Conservation (phyloP, 2,888 invertebrate species). For the Pasiphila rectangulata region DNA sequence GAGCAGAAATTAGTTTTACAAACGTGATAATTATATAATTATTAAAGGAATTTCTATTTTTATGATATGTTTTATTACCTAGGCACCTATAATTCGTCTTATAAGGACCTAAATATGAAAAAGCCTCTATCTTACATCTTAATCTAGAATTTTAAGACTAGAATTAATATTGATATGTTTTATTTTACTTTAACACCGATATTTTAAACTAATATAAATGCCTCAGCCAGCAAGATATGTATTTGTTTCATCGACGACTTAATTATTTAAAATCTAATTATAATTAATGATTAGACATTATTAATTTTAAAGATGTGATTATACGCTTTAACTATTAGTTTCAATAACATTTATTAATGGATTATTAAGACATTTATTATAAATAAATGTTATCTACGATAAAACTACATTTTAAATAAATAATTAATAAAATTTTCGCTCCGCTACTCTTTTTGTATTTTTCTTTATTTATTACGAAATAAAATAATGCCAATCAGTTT, state of each 20-base stretch:
- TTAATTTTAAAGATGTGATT: constrained; percentile 48
- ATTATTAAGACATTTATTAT: constrained; percentile 43
- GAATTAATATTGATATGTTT: constrained; percentile 51
- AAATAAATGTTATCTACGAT: constrained; percentile 38
- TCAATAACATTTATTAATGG: constrained; percentile 57
- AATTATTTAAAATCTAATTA: constrained; percentile 54
- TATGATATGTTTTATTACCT: constrained; percentile 65
- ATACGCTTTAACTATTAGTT: constrained; percentile 30
- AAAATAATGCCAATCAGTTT: constrained; percentile 57
- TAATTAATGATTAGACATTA: constrained; percentile 62
- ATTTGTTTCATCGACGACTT: constrained; percentile 73
- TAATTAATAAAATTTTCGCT: constrained; percentile 20
- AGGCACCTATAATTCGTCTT: constrained; percentile 57
- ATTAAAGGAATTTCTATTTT: constrained; percentile 37
- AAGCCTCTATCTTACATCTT: constrained; percentile 42
- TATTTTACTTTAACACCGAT: constrained; percentile 62
- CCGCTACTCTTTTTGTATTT: constrained; percentile 38
- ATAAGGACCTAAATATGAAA: constrained; percentile 39
- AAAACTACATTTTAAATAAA: constrained; percentile 38
- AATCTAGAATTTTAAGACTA: constrained; percentile 38
- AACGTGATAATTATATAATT: too few species aligned
- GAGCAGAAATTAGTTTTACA: constrained; percentile 36
- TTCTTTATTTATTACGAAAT: constrained; percentile 52
- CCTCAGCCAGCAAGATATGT: constrained; percentile 80
- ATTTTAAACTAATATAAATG: constrained; percentile 68